Evolutionary conservation across 2,113 vertebrate genomes (phyloP), one percentile per base, ranked within the genome.

Genomic region (Gavialis gangeticus): DNA sequence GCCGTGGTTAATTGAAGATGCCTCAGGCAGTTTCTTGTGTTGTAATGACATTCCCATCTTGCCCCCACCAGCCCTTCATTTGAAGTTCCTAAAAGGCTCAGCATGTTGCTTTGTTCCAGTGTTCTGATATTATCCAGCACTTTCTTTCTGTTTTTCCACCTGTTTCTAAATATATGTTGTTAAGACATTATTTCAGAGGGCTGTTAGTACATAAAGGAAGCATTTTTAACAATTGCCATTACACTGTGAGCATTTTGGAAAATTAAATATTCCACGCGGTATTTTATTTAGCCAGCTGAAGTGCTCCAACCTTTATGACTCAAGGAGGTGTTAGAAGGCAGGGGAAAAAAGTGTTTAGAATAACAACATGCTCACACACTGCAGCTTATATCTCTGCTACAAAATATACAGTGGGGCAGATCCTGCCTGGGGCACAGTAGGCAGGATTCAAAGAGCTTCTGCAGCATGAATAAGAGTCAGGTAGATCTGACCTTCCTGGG

Each of bases 61-160:
- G 25, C 58, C 30, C 0, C 0, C 27, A 5, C 13, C 5, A n/a
- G 18, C 46, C 54, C 21, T 34, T 85, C 1, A 0, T n/a, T 69
- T 59, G 5, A 24, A 24, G 87, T 78, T 62, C 64, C 58, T 27
- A 19, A 1, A 59, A 76, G 77, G 54, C 16, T 34, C 81, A 34
- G 37, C 64, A 56, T 2, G 0, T 63, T 0, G 0, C 78, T 84
- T 30, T 0, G 54, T 5, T 69, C 62, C 86, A 46, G 55, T 34
- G 60, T 64, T 91, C 75, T 75, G 60, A 21, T 1, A 0, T 27
- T 64, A 46, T 25, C 76, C 64, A 59, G 25, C 5, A n/a, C 34
- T 85, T 0, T 1, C 54, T 76, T 88, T 85, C 78, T 55, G 57
- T 85, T 85, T 85, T 75, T 27, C 66, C 67, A 66, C 75, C 87